Evolutionary conservation across 2,113 vertebrate genomes (phyloP).

Genomic region (Sclerurus mexicanus): DNA sequence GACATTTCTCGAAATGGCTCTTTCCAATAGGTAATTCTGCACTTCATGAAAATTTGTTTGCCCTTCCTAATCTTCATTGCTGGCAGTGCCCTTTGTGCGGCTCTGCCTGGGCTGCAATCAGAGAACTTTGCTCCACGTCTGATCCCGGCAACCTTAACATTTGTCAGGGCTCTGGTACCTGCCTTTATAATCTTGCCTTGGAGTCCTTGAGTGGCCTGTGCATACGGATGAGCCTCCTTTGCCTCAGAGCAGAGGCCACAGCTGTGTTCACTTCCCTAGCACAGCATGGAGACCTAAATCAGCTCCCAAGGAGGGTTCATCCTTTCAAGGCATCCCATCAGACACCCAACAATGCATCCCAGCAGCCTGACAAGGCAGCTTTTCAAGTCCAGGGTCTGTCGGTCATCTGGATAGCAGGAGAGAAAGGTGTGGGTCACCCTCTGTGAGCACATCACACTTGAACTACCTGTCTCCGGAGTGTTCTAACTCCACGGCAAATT

Average conservation of each 20-base stretch:
- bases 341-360: background rate
- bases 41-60: slow-evolving; percentile 32
- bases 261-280: background rate
- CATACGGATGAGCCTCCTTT: background rate
- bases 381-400: background rate
- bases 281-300: background rate
- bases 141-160: background rate
- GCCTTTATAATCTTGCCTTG: background rate
- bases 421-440: background rate
- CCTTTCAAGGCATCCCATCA: background rate
- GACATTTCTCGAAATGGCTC: background rate
- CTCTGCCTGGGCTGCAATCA: background rate
- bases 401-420: background rate
- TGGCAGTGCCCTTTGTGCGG: background rate
- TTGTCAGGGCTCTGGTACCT: background rate
- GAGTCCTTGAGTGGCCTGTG: background rate
- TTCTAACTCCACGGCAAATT: background rate
- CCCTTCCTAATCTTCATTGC: background rate
- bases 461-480: background rate
- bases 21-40: background rate
- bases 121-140: background rate
- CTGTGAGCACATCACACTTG: background rate
- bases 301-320: background rate
- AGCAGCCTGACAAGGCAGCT: background rate
- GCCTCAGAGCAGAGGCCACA: background rate